Base-by-base conservation (phyloP, 2,888 invertebrate genomes). In the Thumatha senex region DNA sequence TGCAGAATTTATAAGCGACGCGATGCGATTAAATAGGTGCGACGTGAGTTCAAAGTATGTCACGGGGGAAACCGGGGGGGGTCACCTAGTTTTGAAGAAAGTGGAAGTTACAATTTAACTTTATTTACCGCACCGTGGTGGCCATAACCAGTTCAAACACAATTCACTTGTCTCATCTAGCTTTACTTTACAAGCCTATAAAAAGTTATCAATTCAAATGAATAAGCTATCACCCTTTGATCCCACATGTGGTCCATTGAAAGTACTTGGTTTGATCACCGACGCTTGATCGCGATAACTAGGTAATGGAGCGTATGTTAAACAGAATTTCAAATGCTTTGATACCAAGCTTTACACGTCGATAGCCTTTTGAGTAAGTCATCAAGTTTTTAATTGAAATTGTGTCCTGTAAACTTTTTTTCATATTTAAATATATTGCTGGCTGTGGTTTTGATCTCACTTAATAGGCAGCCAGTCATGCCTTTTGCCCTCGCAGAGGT, bases 151-250 rank as follows among this genome's bases (percentile, higher is more conserved):
- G 18, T 24, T 24, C 18, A 24, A 24, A 5, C 5, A 2, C 18
- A 24, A 24, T 5, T 4, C 2, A 24, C 18, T n/a, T 18, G 29
- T n/a, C 51, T 14, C 43, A 51, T 67, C 57, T 50, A 54, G 54
- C 55, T 50, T 56, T 51, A 49, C 11, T 30, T 4, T 47, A 30
- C 12, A 50, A 30, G 13, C 50, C 58, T 61, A 61, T 61, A 61
- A 62, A 70, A 76, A 69, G 76, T 82, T 79, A 80, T 80, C 79
- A 78, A 77, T 77, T 78, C 72, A 79, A 81, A 85, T 82, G 82
- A 79, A 81, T 80, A 79, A 80, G 76, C 80, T 70, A 80, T 76
- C 72, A 71, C 72, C 77, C 88, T 88, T 87, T 88, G 86, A 89
- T 86, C 81, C 72, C 68, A 78, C 78, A 81, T 82, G 80, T 80